Conservation (phyloP, 2,888 invertebrate species). For the Drosophila pseudotakahashii region DNA sequence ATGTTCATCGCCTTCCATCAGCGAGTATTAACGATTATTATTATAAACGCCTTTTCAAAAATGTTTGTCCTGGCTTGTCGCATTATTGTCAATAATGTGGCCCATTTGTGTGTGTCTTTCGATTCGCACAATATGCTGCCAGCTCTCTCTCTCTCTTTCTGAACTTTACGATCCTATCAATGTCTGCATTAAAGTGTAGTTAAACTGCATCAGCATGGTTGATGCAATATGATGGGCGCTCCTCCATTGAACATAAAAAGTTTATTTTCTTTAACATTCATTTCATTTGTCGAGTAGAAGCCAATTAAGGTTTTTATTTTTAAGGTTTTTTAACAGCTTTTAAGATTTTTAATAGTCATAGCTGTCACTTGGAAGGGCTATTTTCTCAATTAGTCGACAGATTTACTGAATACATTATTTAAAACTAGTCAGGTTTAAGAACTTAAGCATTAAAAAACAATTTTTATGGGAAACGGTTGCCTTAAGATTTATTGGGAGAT, state of each 20-base stretch:
- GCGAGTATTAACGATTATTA: slow-evolving; percentile 53
- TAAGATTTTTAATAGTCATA: slow-evolving; percentile 5
- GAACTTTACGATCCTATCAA: slow-evolving; percentile 50
- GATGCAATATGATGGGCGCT: slow-evolving; percentile 12
- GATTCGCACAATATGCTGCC: slow-evolving; percentile 19
- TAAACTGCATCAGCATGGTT: slow-evolving; percentile 43
- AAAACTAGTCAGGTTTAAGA: not conserved
- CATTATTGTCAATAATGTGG: slow-evolving; percentile 47
- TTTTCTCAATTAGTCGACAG: not conserved
- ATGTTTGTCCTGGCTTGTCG: slow-evolving; percentile 47
- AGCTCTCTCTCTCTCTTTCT: not conserved
- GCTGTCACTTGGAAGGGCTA: too few species aligned
- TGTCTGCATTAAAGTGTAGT: slow-evolving; percentile 46
- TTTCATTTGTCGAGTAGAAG: not conserved
- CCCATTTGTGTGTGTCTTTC: slow-evolving; percentile 18
- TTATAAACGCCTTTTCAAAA: slow-evolving; percentile 42
- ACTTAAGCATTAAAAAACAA: not conserved
- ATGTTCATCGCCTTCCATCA: slow-evolving; percentile 12
- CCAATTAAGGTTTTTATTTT: slow-evolving; percentile 8
- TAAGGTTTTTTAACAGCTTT: slow-evolving; percentile 8
- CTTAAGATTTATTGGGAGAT: too few species aligned
- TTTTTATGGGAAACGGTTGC: not conserved
- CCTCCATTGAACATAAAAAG: slow-evolving; percentile 12
- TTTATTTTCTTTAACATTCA: slow-evolving; percentile 5
- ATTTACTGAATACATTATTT: not conserved